These are phyloP conservation scores for Pitta sordida DNA, from an alignment of 2,113 vertebrate species.

Conservation along the genomic window DNA sequence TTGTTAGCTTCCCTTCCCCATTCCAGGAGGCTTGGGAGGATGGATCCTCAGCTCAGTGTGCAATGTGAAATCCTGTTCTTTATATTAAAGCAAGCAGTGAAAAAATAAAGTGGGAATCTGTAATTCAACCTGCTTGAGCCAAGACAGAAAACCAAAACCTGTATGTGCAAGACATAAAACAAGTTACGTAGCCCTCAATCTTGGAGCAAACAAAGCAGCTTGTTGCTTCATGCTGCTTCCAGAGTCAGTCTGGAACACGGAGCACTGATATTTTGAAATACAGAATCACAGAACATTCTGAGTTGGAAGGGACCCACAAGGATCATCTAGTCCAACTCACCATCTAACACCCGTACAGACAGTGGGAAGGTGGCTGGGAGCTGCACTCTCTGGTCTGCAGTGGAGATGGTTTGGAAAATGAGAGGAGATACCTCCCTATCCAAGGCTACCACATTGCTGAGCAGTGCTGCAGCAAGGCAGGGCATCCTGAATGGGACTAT, in stretches of 20 bases:
- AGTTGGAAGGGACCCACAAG: too few relatives aligned
- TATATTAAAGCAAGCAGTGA: neutral
- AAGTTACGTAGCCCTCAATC: too few relatives aligned
- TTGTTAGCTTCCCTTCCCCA: neutral
- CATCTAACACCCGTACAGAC: too few relatives aligned
- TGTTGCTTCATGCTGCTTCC: neutral
- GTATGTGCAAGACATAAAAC: neutral
- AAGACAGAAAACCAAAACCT: neutral
- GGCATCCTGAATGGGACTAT: neutral
- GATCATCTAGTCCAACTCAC: too few relatives aligned
- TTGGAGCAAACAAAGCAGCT: neutral
- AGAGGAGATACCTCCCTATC: neutral
- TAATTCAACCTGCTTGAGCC: neutral
- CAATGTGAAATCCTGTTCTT: neutral
- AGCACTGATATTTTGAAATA: too few relatives aligned
- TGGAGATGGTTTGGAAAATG: neutral
- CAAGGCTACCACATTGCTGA: neutral
- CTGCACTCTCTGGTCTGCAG: neutral
- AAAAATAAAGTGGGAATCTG: neutral
- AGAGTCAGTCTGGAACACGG: neutral
- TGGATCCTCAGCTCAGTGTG: neutral
- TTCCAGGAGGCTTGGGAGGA: neutral
- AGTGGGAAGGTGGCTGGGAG: neutral
- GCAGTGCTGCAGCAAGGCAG: neutral
- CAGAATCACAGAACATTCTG: too few relatives aligned